These are phyloP conservation scores for Pardosa pseudoannulata DNA, from an alignment of 2,888 invertebrate species.

Conservation along the genomic window DNA sequence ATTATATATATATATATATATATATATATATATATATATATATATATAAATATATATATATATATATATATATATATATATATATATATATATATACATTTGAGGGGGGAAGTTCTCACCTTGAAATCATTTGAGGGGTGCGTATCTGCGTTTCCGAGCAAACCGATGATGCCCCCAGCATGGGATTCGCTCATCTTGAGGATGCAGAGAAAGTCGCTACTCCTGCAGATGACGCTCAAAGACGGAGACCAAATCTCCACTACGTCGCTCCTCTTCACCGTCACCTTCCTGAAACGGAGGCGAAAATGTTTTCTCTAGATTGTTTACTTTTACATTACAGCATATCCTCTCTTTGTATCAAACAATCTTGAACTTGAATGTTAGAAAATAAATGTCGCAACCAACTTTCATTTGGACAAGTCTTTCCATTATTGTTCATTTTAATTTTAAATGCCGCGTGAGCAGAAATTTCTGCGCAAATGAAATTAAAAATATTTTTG, in stretches of 20 bases:
- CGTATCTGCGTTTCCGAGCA: slow-evolving; percentile 67
- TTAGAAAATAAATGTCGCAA: neutral
- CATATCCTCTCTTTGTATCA: neutral
- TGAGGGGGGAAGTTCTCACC: slow-evolving; percentile 30
- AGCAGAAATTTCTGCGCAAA: too few relatives aligned
- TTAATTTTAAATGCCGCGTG: too few relatives aligned
- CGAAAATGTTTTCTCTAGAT: neutral
- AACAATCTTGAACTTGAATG: neutral
- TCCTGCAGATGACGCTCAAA: slow-evolving; percentile 36
- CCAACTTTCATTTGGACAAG: too few relatives aligned
- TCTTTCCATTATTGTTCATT: too few relatives aligned
- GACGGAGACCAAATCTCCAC: slow-evolving; percentile 54
- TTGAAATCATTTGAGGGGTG: slow-evolving; percentile 30
- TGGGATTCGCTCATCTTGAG: slow-evolving; percentile 41
- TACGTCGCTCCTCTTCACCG: slow-evolving; percentile 4
- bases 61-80: too few relatives aligned
- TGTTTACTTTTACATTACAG: neutral
- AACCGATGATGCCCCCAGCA: slow-evolving; percentile 45
- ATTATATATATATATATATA: too few relatives aligned
- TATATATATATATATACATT: too few relatives aligned
- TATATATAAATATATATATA: too few relatives aligned
- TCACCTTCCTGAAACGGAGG: slow-evolving; percentile 37
- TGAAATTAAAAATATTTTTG: too few relatives aligned
- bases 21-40: too few relatives aligned
- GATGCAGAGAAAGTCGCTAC: slow-evolving; percentile 36